Conservation (phyloP, 2,888 invertebrate species). For the Strigamia transsilvanica region DNA sequence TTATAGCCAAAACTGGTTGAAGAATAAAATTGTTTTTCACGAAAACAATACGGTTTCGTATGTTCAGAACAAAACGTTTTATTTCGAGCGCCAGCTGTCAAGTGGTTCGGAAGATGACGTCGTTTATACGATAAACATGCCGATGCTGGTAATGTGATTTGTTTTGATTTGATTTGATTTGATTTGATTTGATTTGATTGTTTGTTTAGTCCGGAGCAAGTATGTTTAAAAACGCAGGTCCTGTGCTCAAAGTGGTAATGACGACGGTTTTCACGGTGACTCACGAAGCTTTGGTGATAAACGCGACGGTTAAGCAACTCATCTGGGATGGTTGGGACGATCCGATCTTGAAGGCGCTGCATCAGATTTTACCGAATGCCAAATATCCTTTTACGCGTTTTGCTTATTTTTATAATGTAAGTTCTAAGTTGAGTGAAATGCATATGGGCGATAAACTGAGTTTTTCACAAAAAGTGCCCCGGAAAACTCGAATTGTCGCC, state of each 20-base stretch:
- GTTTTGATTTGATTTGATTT: not conserved
- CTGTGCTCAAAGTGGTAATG: conserved; percentile 39
- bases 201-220: not conserved
- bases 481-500: too few species aligned
- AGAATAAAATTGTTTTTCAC: not conserved
- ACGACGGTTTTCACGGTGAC: conserved; percentile 46
- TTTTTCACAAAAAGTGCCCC: too few species aligned
- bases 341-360: conserved; percentile 40
- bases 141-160: conserved; percentile 43
- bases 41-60: not conserved
- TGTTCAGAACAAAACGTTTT: not conserved
- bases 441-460: too few species aligned
- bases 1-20: not conserved
- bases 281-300: conserved; percentile 18
- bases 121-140: not conserved
- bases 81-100: conserved; percentile 16
- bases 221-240: conserved; percentile 49
- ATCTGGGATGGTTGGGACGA: conserved; percentile 51
- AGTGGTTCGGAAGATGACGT: not conserved
- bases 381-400: conserved; percentile 48
- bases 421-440: too few species aligned
- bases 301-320: conserved; percentile 13
- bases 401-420: conserved; percentile 44
- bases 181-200: not conserved
- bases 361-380: conserved; percentile 48